Conservation (phyloP, 2,888 invertebrate genomes). For the Cryptophagus acutangulus region DNA sequence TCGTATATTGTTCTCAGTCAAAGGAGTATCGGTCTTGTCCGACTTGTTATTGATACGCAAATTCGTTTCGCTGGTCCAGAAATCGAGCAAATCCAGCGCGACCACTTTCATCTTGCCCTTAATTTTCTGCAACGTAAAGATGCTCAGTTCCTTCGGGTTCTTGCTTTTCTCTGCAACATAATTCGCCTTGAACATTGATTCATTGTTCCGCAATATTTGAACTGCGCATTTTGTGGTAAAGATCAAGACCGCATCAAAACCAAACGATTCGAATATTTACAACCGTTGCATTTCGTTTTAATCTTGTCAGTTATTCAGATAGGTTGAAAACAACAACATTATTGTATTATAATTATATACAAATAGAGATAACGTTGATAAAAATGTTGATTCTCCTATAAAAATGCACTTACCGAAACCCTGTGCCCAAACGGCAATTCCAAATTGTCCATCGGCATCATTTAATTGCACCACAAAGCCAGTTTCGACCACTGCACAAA, state of each 20-base stretch:
- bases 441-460: constrained; percentile 54
- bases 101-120: constrained; percentile 54
- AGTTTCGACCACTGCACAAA: constrained; percentile 67
- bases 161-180: constrained; percentile 62
- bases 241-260: too few species aligned
- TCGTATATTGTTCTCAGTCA: constrained; percentile 63
- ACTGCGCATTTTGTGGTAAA: too few species aligned
- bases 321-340: too few species aligned
- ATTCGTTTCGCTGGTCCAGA: constrained; percentile 65
- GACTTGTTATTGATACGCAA: constrained; percentile 69
- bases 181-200: constrained; percentile 18
- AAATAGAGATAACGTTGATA: too few species aligned
- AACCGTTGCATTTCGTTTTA: too few species aligned
- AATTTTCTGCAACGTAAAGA: constrained; percentile 60
- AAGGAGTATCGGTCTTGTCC: constrained; percentile 64
- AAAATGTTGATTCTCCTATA: too few species aligned
- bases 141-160: constrained; percentile 65
- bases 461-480: constrained; percentile 61
- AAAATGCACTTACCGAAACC: constrained; percentile 66
- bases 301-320: too few species aligned
- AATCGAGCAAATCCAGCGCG: constrained; percentile 58
- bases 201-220: too few species aligned
- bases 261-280: too few species aligned
- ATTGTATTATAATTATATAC: too few species aligned
- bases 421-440: constrained; percentile 66